These are phyloP conservation scores for Tetranychus piercei DNA, from an alignment of 2,888 invertebrate species.

Conservation along the genomic window DNA sequence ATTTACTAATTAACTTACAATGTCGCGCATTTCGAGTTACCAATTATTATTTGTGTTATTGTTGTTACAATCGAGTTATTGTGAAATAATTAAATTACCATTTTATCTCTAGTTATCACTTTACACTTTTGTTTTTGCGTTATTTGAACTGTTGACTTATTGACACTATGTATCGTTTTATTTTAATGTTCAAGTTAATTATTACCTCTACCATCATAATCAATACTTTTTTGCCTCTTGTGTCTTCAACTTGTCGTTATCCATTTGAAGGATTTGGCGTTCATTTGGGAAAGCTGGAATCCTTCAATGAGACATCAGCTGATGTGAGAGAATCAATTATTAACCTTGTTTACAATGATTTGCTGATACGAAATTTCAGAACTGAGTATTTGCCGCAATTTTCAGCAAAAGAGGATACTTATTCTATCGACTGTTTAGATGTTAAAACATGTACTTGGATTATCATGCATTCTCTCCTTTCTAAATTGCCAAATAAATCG, in stretches of 20 bases:
- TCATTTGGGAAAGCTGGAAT: neutral
- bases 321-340: neutral
- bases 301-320: neutral
- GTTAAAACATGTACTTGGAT: neutral
- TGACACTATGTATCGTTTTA: too few species aligned
- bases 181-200: too few species aligned
- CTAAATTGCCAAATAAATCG: neutral
- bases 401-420: neutral
- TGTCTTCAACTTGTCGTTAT: neutral
- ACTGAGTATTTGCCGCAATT: neutral
- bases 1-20: too few species aligned
- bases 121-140: too few species aligned
- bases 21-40: too few species aligned
- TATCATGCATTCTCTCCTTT: neutral
- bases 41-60: too few species aligned
- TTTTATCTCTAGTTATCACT: too few species aligned
- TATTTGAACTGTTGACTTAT: too few species aligned
- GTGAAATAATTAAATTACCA: too few species aligned
- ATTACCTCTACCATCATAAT: too few species aligned
- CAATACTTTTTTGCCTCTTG: neutral
- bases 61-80: too few species aligned
- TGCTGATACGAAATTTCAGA: neutral
- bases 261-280: constrained; percentile 8
- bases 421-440: neutral
- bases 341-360: neutral